Evolutionary conservation across 1,140 invertebrate species (phyloP), one percentile per base, ranked within the genome.

Genomic region (Diorhabda carinulata): DNA sequence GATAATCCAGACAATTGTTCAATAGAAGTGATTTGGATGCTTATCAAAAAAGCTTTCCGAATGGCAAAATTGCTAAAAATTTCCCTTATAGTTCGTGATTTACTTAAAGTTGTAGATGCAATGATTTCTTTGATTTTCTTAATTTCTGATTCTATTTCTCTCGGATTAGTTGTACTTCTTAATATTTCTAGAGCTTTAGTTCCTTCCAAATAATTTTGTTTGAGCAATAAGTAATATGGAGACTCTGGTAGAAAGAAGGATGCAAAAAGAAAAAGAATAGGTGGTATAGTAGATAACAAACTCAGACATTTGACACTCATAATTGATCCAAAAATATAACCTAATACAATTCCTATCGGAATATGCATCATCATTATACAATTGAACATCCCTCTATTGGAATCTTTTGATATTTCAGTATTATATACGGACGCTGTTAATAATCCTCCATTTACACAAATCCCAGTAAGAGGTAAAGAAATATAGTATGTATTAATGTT

Each of bases 171-270:
- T 85, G 84, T 66, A 2, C 89, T 87, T 3, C 92, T 83, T 1
- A 96, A 81, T 72, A 85, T 89, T 65, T 84, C 82, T 68, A 96
- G 79, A 4, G 89, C 82, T 3, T 83, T 76, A 0, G 86, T 77
- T 0, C 92, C 92, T 3, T 88, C 86, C 3, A 85, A 79, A 45
- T 84, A 84, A 10, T 86, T 83, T 10, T 82, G 83, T 75, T 86
- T 86, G 5, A 82, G 80, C 0, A 92, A 79, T 52, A 90, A 82
- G 69, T 86, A 92, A 64, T 88, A 89, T 0, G 94, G 94, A 42
- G 91, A 91, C 77, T 97, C 94, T 0, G 94, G 94, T 83, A 95
- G 90, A 63, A 89, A 87, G 6, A 52, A 8, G 82, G 91, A 91
- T 72, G 89, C 87, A 0, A 85, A 66, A 45, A 90, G 77, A 79